Base-by-base conservation (phyloP, 1,140 invertebrate species). In the Brachionus rubens region DNA sequence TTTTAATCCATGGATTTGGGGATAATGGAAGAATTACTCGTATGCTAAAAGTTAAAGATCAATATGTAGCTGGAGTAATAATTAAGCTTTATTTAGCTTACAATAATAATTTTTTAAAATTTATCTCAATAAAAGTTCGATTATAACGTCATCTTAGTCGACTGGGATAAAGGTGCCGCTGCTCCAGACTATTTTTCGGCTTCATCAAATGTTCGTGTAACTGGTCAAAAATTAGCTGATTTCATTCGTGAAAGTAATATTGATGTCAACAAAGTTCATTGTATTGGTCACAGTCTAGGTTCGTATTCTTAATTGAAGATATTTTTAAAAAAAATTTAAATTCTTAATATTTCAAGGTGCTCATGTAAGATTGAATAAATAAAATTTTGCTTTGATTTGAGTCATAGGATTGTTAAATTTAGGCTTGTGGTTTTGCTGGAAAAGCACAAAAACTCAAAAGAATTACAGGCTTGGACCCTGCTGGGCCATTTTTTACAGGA, bases 261-360 rank as follows among this genome's bases (percentile, higher is more conserved):
- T n/a, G 77, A 79, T 54, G 77, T 78, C 48, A 24, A 41, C 7
- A 40, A 77, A 10, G 79, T 81, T 5, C 93, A 96, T 81, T 88
- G 91, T 52, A 92, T 96, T 78, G 94, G 93, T 0, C 93, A 96
- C 84, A 94, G 92, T 40, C 85, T 96, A 3, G 93, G 93, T 0
- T 93, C 93, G 0, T 93, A 96, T 85, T n/a, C n/a, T n/a, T n/a
- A n/a, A n/a, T 85, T 93, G 33, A 70, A 36, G 21, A 24, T 19
- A 19, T 33, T 10, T 2, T 12, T 14, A 70, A 43, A 67, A 67
- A 67, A 41, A 16, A 1, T 67, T 14, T 41, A 14, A 67, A 12
- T 10, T 26, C 40, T 41, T 41, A n/a, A n/a, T n/a, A n/a, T n/a
- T n/a, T n/a, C n/a, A n/a, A n/a, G n/a, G n/a, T n/a, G n/a, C n/a